Percentiles rank a stretch among this genome's conserved stretches.
phyloP scores from a whole-genome alignment of 2,888 invertebrate genomes.

The Hydroisotoma schaefferi region DNA sequence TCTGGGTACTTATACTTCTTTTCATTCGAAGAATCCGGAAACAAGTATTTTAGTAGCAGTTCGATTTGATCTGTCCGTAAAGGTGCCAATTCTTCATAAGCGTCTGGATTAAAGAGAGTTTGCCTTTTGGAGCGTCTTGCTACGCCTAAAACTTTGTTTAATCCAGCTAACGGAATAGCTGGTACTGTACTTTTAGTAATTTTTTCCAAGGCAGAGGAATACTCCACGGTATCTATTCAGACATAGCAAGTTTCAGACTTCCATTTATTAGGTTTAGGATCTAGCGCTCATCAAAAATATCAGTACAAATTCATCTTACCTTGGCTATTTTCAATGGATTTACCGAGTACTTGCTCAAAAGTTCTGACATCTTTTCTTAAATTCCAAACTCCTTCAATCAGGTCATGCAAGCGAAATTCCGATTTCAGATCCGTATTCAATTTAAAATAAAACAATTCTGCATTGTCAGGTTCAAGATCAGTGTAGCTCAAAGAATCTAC shows the following conservation, averaged over 20 bases:
- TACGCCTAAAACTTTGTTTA: slow-evolving; percentile 36
- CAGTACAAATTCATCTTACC: slow-evolving; percentile 15
- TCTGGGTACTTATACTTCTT: slow-evolving; percentile 48
- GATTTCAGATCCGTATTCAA: slow-evolving; percentile 52
- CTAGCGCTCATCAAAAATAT: no score
- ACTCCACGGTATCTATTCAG: background rate
- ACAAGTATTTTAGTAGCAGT: slow-evolving; percentile 74
- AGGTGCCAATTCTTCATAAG: slow-evolving; percentile 62
- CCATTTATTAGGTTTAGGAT: no score
- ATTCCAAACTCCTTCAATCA: slow-evolving; percentile 67
- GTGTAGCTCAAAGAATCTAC: slow-evolving; percentile 83
- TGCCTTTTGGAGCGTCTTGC: slow-evolving; percentile 25
- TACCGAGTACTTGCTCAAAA: slow-evolving; percentile 59
- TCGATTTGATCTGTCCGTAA: slow-evolving; percentile 71
- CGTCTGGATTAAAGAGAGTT: slow-evolving; percentile 41
- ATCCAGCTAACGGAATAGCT: slow-evolving; percentile 46
- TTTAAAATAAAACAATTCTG: slow-evolving; percentile 67
- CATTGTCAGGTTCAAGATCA: slow-evolving; percentile 76
- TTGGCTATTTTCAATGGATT: slow-evolving; percentile 51
- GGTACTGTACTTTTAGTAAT: slow-evolving; percentile 47
- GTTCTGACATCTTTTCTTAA: slow-evolving; percentile 56
- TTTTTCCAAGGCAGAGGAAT: slow-evolving; percentile 52
- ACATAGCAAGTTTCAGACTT: background rate
- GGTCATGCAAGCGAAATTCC: slow-evolving; percentile 72
- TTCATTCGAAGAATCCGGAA: slow-evolving; percentile 78